A percentile compares a stretch with the other conserved stretches of the same genome.
phyloP scores from a whole-genome alignment of 2,797 vertebrate species.

The Natrix natrix region DNA sequence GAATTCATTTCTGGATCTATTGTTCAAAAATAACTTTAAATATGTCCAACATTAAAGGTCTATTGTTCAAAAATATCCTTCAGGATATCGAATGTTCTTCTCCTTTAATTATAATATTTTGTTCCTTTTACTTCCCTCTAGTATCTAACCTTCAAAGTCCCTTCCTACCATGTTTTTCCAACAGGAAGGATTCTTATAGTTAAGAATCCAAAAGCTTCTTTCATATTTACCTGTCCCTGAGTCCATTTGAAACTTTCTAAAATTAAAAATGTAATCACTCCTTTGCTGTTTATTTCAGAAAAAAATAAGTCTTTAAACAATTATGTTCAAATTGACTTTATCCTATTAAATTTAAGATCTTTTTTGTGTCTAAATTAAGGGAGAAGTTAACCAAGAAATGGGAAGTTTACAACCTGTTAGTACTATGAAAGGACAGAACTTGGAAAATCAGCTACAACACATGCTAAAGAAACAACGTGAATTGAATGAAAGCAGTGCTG shows the following conservation, averaged over 20 bases:
- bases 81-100: neutral
- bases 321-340: conserved; percentile 22
- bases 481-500: conserved; percentile 76
- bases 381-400: conserved; percentile 69
- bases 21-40: neutral
- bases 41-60: neutral
- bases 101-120: neutral
- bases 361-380: conserved; percentile 61
- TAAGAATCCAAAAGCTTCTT: neutral
- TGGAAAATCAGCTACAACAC: conserved; percentile 73
- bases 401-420: conserved; percentile 55
- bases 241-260: neutral
- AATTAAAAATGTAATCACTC: neutral
- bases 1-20: neutral
- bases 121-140: neutral
- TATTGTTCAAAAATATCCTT: neutral
- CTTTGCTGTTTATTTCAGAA: neutral
- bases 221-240: neutral
- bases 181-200: neutral
- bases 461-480: conserved; percentile 78
- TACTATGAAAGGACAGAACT: conserved; percentile 53
- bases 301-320: neutral
- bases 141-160: neutral
- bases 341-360: conserved; percentile 7
- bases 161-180: neutral